Evolutionary conservation across 2,797 vertebrate species (phyloP).

Genomic region (Thripadectes ignobilis): DNA sequence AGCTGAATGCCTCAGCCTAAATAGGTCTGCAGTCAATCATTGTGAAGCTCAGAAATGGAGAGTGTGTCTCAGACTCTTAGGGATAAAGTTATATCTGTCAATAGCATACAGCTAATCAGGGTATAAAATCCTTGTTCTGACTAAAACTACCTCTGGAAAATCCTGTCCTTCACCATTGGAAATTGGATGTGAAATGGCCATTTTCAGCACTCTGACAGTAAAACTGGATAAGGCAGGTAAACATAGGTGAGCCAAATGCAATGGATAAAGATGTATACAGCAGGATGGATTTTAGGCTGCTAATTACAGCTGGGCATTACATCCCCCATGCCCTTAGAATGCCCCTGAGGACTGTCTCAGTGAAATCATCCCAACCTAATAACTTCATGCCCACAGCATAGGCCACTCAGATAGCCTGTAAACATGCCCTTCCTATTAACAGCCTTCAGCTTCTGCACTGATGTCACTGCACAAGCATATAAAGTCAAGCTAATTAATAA

Average conservation of each 20-base stretch:
- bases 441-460: neutral
- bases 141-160: neutral
- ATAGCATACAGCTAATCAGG: neutral
- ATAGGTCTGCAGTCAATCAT: conserved; percentile 34
- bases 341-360: neutral
- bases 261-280: neutral
- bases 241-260: neutral
- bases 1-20: neutral
- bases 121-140: neutral
- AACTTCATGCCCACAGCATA: neutral
- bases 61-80: neutral
- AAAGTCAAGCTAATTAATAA: neutral
- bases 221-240: neutral
- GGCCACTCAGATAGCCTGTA: neutral
- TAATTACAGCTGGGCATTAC: neutral
- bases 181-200: neutral
- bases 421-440: neutral
- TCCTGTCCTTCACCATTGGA: neutral
- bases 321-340: fast-evolving
- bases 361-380: neutral
- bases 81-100: neutral
- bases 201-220: neutral
- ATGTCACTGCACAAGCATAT: fast-evolving
- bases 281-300: neutral
- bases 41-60: neutral